phyloP scores from a whole-genome alignment of 2,113 vertebrate genomes.

The Aegypius monachus region DNA sequence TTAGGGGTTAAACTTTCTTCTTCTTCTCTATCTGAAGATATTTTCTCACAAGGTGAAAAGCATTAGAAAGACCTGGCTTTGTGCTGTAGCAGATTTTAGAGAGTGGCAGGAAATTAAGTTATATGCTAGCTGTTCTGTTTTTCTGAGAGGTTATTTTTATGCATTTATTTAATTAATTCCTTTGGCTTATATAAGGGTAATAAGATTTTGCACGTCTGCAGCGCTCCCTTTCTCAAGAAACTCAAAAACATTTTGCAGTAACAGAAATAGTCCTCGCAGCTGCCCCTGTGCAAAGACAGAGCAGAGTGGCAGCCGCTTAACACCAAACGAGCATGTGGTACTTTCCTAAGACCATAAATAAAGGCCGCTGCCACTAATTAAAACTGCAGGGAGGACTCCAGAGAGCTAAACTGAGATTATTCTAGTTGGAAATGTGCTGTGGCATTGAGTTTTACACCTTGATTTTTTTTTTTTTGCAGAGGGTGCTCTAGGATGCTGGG shows the following conservation, averaged over 20 bases:
- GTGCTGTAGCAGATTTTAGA: not conserved
- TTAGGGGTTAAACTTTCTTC: not conserved
- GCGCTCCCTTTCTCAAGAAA: not conserved
- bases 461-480: not conserved
- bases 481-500: not conserved
- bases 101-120: constrained; percentile 40
- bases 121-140: not conserved
- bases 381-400: not conserved
- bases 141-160: constrained; percentile 44
- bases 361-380: not conserved
- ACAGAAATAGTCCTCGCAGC: not conserved
- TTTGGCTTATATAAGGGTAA: constrained; percentile 19
- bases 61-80: not conserved
- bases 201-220: not conserved
- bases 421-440: accelerated
- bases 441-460: not conserved
- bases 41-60: not conserved
- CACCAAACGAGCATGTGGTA: accelerated
- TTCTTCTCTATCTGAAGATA: not conserved
- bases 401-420: not conserved
- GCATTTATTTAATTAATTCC: constrained; percentile 62
- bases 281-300: not conserved
- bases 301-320: not conserved
- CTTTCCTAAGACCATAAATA: accelerated
- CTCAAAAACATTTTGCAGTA: not conserved